Conservation (phyloP, 1,140 invertebrate species). For the Ruditapes philippinarum region DNA sequence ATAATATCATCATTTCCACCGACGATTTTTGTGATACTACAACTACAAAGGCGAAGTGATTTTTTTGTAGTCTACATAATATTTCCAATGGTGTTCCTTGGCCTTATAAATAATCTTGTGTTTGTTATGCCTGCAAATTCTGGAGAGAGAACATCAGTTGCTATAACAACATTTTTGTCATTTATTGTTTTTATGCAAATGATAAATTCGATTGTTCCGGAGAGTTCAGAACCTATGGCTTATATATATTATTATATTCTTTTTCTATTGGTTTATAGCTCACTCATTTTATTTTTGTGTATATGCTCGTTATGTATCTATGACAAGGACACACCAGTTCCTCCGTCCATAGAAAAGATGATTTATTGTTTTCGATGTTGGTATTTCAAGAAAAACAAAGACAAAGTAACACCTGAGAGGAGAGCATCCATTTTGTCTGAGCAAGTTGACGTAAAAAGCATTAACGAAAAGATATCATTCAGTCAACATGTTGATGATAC, state of each 20-base stretch:
- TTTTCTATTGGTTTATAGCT: constrained; percentile 35
- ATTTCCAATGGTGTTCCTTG: constrained; percentile 88
- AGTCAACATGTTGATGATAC: too few relatives aligned
- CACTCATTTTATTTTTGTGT: background rate
- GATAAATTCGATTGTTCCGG: constrained; percentile 88
- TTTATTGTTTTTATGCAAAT: constrained; percentile 89
- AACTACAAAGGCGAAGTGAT: constrained; percentile 14
- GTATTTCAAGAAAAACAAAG: background rate
- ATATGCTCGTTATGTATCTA: constrained; percentile 33
- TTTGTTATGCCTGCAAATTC: constrained; percentile 89
- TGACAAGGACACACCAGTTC: background rate
- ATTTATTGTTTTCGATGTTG: background rate
- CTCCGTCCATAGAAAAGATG: background rate
- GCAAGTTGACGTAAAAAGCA: too few relatives aligned
- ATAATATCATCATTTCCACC: background rate
- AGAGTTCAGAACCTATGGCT: constrained; percentile 87
- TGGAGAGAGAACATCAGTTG: constrained; percentile 88
- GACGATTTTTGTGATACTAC: background rate
- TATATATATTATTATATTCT: constrained; percentile 77
- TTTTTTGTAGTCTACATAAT: constrained; percentile 89
- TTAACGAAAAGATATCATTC: too few relatives aligned
- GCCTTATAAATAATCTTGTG: constrained; percentile 88
- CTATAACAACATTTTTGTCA: constrained; percentile 88
- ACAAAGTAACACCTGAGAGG: too few relatives aligned
- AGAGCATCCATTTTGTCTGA: too few relatives aligned